Evolutionary conservation across 2,797 vertebrate species (phyloP).

Genomic region (Mormyrops attenuatus): DNA sequence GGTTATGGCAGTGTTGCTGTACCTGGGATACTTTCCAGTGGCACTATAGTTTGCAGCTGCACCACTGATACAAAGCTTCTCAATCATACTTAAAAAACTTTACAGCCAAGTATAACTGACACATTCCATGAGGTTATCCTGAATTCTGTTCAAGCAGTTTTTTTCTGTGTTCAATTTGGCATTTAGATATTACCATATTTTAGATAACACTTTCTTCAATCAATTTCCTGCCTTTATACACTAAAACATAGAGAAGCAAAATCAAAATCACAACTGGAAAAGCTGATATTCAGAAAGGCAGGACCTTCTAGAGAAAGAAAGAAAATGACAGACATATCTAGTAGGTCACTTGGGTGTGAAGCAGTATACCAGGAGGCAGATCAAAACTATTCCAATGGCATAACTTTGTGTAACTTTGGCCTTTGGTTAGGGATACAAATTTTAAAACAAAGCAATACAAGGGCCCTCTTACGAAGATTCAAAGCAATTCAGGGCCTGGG

Average conservation of each 20-base stretch:
- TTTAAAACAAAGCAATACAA: neutral
- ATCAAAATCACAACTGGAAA: neutral
- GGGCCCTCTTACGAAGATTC: neutral
- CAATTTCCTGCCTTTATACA: neutral
- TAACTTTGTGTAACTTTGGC: slow-evolving; percentile 18
- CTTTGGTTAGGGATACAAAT: slow-evolving; percentile 17
- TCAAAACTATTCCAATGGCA: neutral
- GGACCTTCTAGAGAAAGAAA: neutral
- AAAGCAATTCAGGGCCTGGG: neutral
- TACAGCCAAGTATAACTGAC: neutral
- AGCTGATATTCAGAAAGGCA: neutral
- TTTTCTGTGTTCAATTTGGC: neutral
- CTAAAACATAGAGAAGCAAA: neutral
- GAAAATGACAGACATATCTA: neutral
- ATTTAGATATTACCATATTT: neutral
- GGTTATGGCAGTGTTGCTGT: neutral
- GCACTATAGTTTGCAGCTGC: neutral
- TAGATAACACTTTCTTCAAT: neutral
- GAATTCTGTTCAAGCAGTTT: neutral
- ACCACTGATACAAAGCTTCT: neutral
- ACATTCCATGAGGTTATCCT: neutral
- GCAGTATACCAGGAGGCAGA: neutral
- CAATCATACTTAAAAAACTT: neutral
- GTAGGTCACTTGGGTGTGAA: neutral
- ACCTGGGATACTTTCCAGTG: neutral